Percentiles rank a stretch among this genome's conserved stretches.
These are phyloP conservation scores for Parauchenoglanis punctatus DNA, from an alignment of 2,797 vertebrate genomes.

Conservation along the genomic window DNA sequence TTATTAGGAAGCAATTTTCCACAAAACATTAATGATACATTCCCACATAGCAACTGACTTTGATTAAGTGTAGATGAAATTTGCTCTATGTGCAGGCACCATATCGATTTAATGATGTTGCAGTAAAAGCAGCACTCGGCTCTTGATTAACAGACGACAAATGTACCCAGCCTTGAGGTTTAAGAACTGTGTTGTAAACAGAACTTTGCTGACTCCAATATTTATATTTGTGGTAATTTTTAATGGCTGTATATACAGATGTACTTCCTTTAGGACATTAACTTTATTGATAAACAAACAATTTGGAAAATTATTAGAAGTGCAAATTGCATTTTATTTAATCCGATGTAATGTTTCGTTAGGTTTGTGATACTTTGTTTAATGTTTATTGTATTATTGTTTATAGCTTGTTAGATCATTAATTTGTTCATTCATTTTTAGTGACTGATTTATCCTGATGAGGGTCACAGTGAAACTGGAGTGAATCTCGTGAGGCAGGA, in stretches of 20 bases:
- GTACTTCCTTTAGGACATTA: not conserved
- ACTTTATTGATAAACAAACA: conserved; percentile 29
- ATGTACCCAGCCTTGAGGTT: conserved; percentile 43
- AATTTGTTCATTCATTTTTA: conserved; percentile 1
- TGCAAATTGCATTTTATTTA: not conserved
- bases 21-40: conserved; percentile 51
- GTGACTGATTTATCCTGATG: not conserved
- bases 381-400: too few relatives aligned
- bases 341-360: not conserved
- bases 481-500: not conserved
- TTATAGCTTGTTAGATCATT: not conserved
- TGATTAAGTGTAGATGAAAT: conserved; percentile 50
- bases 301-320: not conserved
- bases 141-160: conserved; percentile 48
- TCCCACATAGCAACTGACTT: conserved; percentile 44
- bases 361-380: not conserved
- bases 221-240: not conserved
- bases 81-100: conserved; percentile 47
- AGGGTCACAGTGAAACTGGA: not conserved
- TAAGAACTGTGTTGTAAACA: conserved; percentile 45
- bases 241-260: not conserved
- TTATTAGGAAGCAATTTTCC: conserved; percentile 57
- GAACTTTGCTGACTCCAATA: conserved; percentile 59
- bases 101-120: conserved; percentile 55
- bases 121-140: conserved; percentile 34